Evolutionary conservation across 37 sponge, comb jelly and placozoan species (phyloP).

Genomic region (Axinella damicornis): DNA sequence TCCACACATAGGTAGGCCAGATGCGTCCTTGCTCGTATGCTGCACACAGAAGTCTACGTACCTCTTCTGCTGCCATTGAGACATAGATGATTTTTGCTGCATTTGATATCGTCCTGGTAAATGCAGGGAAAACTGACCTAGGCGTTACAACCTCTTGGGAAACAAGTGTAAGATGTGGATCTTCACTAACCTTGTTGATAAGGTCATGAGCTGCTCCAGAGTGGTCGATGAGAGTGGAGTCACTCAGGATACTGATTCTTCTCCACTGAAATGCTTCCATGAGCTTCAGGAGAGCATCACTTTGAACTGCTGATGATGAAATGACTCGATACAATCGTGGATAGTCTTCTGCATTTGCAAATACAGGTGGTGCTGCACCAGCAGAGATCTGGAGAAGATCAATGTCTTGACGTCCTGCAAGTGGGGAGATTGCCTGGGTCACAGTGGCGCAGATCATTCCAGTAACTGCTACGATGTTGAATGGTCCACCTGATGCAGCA

Average conservation of each 20-base stretch:
- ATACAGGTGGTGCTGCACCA: slow-evolving; percentile 1
- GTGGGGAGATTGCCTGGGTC: slow-evolving; percentile 6
- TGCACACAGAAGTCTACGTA: not conserved
- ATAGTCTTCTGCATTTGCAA: not conserved
- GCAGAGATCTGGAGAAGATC: slow-evolving; percentile 30
- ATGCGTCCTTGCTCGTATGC: not conserved
- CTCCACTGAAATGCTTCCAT: slow-evolving; percentile 14
- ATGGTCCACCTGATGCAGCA: not conserved
- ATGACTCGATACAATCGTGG: slow-evolving; percentile 4
- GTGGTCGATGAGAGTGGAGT: not conserved
- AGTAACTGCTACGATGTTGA: slow-evolving; percentile 12
- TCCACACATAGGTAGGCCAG: slow-evolving; percentile 50
- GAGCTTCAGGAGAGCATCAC: slow-evolving; percentile 10
- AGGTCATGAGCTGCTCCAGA: no score
- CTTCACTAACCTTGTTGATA: no score
- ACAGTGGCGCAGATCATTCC: slow-evolving; percentile 31
- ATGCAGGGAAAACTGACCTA: no score
- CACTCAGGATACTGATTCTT: not conserved
- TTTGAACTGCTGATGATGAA: slow-evolving; percentile 11
- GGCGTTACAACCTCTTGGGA: no score
- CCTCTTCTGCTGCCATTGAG: slow-evolving; percentile 6
- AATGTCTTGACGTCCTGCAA: slow-evolving; percentile 14
- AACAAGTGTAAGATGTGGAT: no score
- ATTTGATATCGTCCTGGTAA: no score
- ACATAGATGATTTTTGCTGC: slow-evolving; percentile 24